Evolutionary conservation across 2,797 vertebrate genomes (phyloP).

Genomic region (Allobates femoralis): DNA sequence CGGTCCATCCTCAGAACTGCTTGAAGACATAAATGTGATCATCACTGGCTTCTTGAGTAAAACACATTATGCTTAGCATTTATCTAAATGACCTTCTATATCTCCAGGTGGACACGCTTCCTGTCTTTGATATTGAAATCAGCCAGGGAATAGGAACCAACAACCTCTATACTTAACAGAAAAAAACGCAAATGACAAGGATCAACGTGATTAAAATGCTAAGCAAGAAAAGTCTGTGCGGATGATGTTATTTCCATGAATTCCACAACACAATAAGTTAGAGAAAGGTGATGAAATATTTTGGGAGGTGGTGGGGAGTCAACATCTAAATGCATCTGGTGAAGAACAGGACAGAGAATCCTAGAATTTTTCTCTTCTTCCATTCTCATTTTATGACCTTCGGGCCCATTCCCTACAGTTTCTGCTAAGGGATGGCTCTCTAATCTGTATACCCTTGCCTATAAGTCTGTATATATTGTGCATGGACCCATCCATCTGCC

Average conservation of each 20-base stretch:
- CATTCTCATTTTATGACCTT: no score
- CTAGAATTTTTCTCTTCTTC: not conserved
- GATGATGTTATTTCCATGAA: constrained; percentile 12
- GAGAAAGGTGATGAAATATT: not conserved
- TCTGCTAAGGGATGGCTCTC: not conserved
- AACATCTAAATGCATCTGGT: not conserved
- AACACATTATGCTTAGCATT: not conserved
- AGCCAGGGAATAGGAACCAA: constrained; percentile 26
- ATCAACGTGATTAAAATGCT: constrained; percentile 9
- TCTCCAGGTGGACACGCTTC: not conserved
- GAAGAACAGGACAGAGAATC: not conserved
- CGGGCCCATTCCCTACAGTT: not conserved
- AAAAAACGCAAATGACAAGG: constrained; percentile 1
- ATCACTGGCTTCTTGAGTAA: not conserved
- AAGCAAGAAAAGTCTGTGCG: constrained; percentile 12
- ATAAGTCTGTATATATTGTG: not conserved
- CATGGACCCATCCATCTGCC: no score
- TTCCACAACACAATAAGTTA: not conserved
- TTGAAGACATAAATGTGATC: not conserved
- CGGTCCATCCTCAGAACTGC: not conserved
- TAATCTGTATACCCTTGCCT: not conserved
- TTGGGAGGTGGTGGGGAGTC: no score
- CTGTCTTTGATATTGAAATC: constrained; percentile 43
- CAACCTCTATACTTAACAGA: constrained; percentile 31
- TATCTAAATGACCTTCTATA: constrained; percentile 7